Evolutionary conservation across 1,140 invertebrate species (phyloP).

Genomic region (Solenopsis fugax): DNA sequence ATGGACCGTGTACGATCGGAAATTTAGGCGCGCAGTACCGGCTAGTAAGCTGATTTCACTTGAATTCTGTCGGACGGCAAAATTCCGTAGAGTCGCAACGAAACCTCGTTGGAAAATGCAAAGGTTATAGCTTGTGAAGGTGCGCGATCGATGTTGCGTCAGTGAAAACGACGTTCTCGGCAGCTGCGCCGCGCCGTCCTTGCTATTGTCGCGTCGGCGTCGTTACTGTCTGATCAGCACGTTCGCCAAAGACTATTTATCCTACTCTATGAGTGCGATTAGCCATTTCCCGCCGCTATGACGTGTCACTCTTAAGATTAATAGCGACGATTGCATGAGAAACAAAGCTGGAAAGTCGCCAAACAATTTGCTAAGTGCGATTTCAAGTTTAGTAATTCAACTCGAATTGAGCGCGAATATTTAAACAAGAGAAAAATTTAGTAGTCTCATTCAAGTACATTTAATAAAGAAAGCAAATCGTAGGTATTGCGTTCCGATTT

Average conservation of each 20-base stretch:
- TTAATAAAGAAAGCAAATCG: background rate
- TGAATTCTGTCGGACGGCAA: background rate
- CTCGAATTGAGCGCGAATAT: background rate
- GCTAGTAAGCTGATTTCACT: background rate
- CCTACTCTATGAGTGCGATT: background rate
- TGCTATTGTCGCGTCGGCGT: constrained; percentile 43
- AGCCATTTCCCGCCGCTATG: background rate
- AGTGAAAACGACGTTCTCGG: constrained; percentile 65
- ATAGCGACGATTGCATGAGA: background rate
- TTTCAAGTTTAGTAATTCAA: background rate
- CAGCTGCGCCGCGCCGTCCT: constrained; percentile 68
- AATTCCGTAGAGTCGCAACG: background rate
- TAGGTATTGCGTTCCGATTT: background rate
- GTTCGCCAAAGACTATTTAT: constrained; percentile 56
- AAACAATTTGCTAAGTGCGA: background rate
- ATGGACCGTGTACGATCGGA: background rate
- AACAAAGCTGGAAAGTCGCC: background rate
- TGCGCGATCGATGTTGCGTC: constrained; percentile 73
- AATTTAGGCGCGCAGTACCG: background rate
- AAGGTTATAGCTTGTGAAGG: constrained; percentile 72
- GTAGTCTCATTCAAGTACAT: background rate
- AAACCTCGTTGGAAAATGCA: constrained; percentile 40
- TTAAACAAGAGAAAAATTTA: background rate
- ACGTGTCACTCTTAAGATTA: background rate
- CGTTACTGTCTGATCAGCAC: constrained; percentile 31